Conservation (phyloP, 2,113 vertebrate species). For the Podarcis raffonei region DNA sequence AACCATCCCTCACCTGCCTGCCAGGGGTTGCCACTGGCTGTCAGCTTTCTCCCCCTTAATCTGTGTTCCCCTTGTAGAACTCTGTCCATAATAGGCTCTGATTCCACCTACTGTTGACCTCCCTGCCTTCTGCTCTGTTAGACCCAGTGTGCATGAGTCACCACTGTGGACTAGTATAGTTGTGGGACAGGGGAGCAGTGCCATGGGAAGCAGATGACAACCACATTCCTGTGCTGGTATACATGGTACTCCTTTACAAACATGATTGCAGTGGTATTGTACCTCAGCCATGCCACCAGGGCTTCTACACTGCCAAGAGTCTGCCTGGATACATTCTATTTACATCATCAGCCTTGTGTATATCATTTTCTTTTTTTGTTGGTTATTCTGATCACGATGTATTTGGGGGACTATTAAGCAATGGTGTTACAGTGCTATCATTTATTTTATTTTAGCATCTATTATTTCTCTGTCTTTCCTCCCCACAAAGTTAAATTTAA, state of each 20-base stretch:
- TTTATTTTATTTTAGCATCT: not conserved
- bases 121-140: no score
- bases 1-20: no score
- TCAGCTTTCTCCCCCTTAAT: no score
- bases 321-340: constrained; percentile 26
- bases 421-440: not conserved
- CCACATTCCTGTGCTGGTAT: no score
- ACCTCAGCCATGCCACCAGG: not conserved
- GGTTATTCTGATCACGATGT: not conserved
- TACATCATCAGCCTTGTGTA: not conserved
- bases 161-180: constrained; percentile 11
- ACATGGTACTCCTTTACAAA: not conserved
- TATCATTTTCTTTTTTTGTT: not conserved
- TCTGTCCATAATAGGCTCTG: no score
- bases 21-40: no score
- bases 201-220: not conserved
- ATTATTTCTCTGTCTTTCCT: not conserved
- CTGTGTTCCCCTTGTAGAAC: no score
- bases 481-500: not conserved
- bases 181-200: constrained; percentile 15
- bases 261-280: not conserved
- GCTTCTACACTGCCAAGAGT: not conserved
- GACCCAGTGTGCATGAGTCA: no score
- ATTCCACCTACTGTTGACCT: no score
- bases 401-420: not conserved